phyloP scores from a whole-genome alignment of 1,140 invertebrate genomes.

The Aphaenogaster floridana region DNA sequence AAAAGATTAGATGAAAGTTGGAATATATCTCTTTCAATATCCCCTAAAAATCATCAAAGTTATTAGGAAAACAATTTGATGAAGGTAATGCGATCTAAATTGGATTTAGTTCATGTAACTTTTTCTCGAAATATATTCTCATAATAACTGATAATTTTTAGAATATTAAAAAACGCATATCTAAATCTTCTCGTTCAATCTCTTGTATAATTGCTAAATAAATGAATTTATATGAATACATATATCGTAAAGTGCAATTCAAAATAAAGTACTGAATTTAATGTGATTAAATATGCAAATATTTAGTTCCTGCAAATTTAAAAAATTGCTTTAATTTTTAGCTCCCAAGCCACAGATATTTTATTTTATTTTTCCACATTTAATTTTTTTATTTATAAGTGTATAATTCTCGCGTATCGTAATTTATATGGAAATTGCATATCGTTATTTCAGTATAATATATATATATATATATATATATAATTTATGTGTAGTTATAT shows the following conservation, averaged over 20 bases:
- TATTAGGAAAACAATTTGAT: background rate
- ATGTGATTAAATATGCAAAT: background rate
- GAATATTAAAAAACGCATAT: background rate
- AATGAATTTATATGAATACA: background rate
- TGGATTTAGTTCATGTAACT: background rate
- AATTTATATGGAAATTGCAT: conserved; percentile 1
- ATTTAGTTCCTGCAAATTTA: background rate
- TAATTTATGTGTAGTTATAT: background rate
- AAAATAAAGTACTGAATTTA: background rate
- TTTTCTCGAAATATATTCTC: background rate
- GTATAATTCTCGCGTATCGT: background rate
- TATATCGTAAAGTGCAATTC: background rate
- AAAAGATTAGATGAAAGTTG: background rate
- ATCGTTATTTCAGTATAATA: conserved; percentile 1
- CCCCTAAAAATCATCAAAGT: background rate
- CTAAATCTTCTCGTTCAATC: background rate
- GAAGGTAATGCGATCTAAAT: background rate
- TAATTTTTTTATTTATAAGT: background rate
- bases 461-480: background rate
- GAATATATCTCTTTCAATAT: background rate
- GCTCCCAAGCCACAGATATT: background rate
- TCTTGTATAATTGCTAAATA: background rate
- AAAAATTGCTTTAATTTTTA: background rate
- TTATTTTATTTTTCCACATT: background rate
- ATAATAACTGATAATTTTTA: background rate